Conservation (phyloP, 2,888 invertebrate genomes). For the Theretra japonica region DNA sequence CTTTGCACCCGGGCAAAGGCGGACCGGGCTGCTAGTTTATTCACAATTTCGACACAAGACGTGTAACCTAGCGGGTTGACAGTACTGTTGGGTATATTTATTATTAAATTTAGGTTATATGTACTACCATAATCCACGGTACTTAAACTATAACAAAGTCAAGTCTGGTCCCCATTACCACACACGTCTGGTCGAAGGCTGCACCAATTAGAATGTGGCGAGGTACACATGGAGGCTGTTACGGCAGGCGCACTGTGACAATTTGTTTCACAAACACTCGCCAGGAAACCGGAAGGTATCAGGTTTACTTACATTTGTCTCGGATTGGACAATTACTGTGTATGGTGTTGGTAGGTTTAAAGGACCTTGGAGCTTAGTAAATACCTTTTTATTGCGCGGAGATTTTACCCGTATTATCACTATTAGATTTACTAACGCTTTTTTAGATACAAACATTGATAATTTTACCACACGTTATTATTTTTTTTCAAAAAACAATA, state of each 20-base stretch:
- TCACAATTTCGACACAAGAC: no score
- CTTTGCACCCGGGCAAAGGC: no score
- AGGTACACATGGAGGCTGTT: background rate
- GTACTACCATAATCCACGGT: no score
- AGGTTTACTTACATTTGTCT: background rate
- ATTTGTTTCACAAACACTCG: background rate
- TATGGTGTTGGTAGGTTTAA: background rate
- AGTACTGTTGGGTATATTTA: no score
- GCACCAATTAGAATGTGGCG: background rate
- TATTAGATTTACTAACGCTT: no score
- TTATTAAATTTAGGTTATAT: no score
- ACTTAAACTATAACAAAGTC: background rate
- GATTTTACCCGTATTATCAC: no score
- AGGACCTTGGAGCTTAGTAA: background rate
- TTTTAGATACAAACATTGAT: no score
- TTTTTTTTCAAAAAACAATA: no score
- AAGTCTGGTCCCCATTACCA: background rate
- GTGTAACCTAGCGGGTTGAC: no score
- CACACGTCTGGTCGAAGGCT: background rate
- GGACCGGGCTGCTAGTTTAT: no score
- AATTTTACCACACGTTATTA: no score
- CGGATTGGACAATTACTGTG: background rate
- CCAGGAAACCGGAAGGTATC: conserved; percentile 1
- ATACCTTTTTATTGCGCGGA: background rate
- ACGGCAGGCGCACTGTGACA: background rate